phyloP scores from a whole-genome alignment of 2,113 vertebrate species.

The Dromaius novaehollandiae region DNA sequence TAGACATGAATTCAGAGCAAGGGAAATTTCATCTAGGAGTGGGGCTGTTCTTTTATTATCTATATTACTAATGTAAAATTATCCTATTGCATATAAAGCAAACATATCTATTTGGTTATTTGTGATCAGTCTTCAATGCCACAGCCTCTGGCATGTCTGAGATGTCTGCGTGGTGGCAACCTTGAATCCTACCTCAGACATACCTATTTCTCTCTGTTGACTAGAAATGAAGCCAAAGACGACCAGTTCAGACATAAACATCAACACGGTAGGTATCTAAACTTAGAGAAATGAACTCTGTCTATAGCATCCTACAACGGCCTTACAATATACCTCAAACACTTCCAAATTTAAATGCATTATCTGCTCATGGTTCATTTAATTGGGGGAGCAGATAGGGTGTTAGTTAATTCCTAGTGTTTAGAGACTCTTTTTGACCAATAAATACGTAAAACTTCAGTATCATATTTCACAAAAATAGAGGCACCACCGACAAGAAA shows the following conservation, averaged over 20 bases:
- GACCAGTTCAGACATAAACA: background rate
- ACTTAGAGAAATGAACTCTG: background rate
- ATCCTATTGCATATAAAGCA: background rate
- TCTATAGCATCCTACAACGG: background rate
- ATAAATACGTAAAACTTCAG: accelerated
- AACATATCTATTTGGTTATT: background rate
- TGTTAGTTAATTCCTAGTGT: background rate
- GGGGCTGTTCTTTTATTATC: background rate
- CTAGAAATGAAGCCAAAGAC: background rate
- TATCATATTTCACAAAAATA: background rate
- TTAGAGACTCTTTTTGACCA: background rate
- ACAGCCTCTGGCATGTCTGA: background rate
- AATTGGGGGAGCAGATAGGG: background rate
- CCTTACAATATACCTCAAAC: background rate
- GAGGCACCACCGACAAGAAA: background rate
- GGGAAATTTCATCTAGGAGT: accelerated
- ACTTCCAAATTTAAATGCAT: background rate
- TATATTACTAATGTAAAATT: background rate
- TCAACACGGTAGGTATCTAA: background rate
- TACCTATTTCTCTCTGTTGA: background rate
- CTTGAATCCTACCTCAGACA: background rate
- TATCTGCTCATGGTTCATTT: background rate
- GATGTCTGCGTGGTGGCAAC: background rate
- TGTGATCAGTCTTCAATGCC: background rate
- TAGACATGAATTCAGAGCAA: background rate